Percentiles rank a stretch among this genome's conserved stretches.
Conservation (phyloP, 2,113 vertebrate genomes). For the Tragelaphus strepsiceros region DNA sequence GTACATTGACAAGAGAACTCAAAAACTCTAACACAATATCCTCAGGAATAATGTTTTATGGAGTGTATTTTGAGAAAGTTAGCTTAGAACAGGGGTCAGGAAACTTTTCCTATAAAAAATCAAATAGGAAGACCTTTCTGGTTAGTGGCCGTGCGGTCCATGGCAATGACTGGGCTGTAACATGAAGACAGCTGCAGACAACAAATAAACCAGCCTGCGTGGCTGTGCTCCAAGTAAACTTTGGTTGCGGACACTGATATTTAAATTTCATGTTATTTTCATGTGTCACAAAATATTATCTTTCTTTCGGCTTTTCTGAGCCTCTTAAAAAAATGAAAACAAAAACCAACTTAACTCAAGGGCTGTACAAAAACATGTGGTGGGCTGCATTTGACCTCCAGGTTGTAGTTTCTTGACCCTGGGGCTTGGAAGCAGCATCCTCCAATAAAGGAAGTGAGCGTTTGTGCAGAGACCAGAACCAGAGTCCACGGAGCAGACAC, state of each 20-base stretch:
- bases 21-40: neutral
- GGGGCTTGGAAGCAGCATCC: neutral
- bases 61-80: neutral
- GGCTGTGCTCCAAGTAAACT: neutral
- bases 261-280: neutral
- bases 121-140: neutral
- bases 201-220: neutral
- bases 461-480: neutral
- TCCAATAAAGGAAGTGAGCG: neutral
- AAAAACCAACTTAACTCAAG: neutral
- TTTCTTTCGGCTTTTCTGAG: neutral
- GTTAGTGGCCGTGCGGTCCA: neutral
- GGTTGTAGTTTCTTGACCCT: neutral
- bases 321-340: neutral
- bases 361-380: neutral
- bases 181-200: neutral
- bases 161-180: neutral
- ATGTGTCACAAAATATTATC: neutral
- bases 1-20: neutral
- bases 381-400: neutral
- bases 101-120: neutral
- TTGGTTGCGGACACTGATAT: neutral
- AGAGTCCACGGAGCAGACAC: neutral
- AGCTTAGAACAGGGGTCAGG: neutral
- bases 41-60: neutral